Conservation (phyloP, 2,888 invertebrate species). For the Noctua janthe region DNA sequence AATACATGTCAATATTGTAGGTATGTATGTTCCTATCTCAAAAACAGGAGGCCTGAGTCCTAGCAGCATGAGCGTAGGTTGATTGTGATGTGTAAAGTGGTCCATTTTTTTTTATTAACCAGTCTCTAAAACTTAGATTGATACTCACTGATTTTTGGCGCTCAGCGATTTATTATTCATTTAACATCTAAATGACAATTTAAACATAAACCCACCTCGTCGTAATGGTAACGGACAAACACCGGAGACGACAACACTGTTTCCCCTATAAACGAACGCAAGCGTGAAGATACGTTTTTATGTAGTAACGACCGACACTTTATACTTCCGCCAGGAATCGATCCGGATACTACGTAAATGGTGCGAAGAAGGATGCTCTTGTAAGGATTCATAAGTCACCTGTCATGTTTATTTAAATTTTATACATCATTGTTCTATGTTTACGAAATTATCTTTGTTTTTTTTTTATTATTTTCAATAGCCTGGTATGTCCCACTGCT, state of each 20-base stretch:
- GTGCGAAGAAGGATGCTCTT: slow-evolving; percentile 56
- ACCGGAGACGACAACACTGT: slow-evolving; percentile 46
- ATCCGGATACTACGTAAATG: slow-evolving; percentile 63
- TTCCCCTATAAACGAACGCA: slow-evolving; percentile 60
- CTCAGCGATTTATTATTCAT: too few species aligned
- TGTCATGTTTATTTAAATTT: slow-evolving; percentile 6
- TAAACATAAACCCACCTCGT: background rate
- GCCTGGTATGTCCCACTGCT: too few species aligned
- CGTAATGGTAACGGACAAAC: slow-evolving; percentile 43
- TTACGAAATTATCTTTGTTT: too few species aligned
- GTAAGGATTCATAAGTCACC: slow-evolving; percentile 62
- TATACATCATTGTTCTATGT: too few species aligned
- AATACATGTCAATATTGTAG: too few species aligned
- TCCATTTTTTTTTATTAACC: too few species aligned
- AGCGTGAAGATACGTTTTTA: slow-evolving; percentile 64
- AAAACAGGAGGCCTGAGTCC: too few species aligned
- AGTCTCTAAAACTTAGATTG: background rate
- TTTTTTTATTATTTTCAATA: too few species aligned
- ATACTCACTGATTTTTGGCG: background rate
- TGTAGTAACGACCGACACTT: slow-evolving; percentile 63
- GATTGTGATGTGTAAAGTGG: too few species aligned
- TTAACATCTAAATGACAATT: background rate
- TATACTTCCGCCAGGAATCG: slow-evolving; percentile 67
- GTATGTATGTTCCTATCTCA: too few species aligned
- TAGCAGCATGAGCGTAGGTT: too few species aligned